Evolutionary conservation across 2,113 vertebrate species (phyloP), one percentile per base, ranked within the genome.

Genomic region (Archilochus colubris): DNA sequence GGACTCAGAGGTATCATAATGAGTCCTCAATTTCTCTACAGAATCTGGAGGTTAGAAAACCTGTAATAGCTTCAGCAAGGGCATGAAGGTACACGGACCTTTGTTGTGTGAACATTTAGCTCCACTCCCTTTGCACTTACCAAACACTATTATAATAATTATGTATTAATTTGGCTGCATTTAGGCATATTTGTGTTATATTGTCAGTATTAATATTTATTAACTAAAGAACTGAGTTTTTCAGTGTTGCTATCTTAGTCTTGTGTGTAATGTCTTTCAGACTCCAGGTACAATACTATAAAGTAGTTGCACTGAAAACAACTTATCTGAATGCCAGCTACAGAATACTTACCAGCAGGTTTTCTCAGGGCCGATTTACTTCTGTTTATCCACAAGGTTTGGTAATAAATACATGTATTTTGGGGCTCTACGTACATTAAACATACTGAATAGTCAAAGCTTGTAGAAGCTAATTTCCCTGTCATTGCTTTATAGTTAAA

Each of bases 341-440:
- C 30, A 63, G 82, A 88, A 94, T 38, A 63, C 27, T 46, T 91
- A 91, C 59, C 59, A 86, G 79, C 79, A 88, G 63, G 28, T 77
- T 95, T 95, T 81, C 64, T 88, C n/a, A 31, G 55, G 87, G 53
- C 9, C 6, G 2, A 94, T 81, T 93, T 94, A 74, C 51, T 88
- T 86, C 78, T 95, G 94, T 93, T 91, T 94, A 93, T 93, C 78
- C 73, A 85, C 59, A 53, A 38, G 50, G 17, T 75, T 90, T 91
- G 59, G 91, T 96, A 95, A 94, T 63, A 89, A 93, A 96, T 95
- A 87, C 85, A 46, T 89, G 58, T 82, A 94, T 96, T 95, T 95
- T 6, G 75, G 74, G 46, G 58, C 75, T 81, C 43, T 81, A 86
- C 89, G 89, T 93, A 89, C 89, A 80, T 96, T 95, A 95, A 95